Evolutionary conservation across 2,797 vertebrate species (phyloP).

Genomic region (Propithecus deckenii): DNA sequence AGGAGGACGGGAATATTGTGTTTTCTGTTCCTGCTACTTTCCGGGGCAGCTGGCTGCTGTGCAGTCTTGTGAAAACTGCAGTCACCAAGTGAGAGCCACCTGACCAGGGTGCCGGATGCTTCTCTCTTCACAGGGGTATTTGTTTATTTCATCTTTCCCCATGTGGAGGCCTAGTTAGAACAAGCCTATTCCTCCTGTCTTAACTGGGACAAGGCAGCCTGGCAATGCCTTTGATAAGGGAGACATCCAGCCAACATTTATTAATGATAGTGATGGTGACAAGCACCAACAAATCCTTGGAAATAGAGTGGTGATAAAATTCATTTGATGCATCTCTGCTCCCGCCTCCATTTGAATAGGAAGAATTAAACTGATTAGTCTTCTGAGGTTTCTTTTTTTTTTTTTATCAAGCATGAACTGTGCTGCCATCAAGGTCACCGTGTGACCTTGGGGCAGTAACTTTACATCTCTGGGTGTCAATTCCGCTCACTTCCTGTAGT

Average conservation of each 20-base stretch:
- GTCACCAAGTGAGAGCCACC: background rate
- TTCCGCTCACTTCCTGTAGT: background rate
- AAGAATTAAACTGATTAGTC: background rate
- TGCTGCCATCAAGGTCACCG: background rate
- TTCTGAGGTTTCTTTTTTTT: background rate
- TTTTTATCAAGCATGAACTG: background rate
- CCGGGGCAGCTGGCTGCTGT: slow-evolving; percentile 47
- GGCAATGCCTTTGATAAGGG: background rate
- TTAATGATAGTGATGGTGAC: background rate
- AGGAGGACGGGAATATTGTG: slow-evolving; percentile 9
- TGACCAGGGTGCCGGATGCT: background rate
- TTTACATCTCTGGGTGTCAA: background rate
- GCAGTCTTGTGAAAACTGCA: slow-evolving; percentile 48
- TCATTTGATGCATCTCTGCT: background rate
- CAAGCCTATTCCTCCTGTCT: background rate
- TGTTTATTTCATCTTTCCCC: background rate
- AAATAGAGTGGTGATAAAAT: background rate
- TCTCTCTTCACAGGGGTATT: background rate
- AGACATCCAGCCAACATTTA: background rate
- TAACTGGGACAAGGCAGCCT: background rate
- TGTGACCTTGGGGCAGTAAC: background rate
- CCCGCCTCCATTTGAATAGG: background rate
- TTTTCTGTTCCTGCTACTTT: slow-evolving; percentile 35
- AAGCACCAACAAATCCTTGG: background rate
- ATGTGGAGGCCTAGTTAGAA: background rate